Evolutionary conservation across 2,113 vertebrate genomes (phyloP).

Genomic region (Mesitornis unicolor): DNA sequence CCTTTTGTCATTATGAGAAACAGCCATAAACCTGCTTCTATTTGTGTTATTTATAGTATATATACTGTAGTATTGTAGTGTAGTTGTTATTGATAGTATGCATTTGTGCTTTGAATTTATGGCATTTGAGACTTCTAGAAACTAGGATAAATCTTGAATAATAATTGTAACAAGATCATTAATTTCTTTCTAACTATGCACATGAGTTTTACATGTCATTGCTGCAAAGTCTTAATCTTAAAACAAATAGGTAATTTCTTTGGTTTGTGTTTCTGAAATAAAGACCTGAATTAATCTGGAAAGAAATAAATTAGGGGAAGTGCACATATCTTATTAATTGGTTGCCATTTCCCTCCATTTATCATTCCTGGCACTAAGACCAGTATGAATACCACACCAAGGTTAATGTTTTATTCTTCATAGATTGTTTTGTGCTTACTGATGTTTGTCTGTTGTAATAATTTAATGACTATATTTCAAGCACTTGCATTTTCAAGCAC

Average conservation of each 20-base stretch:
- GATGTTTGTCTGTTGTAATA: neutral
- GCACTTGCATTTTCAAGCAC: neutral
- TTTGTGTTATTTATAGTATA: neutral
- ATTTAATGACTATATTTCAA: neutral
- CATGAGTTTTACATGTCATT: neutral
- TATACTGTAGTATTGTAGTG: neutral
- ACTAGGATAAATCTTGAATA: neutral
- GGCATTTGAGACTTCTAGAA: neutral
- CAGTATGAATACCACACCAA: neutral
- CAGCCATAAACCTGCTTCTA: neutral
- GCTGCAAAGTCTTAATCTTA: neutral
- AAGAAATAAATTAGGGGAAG: neutral
- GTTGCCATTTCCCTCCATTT: neutral
- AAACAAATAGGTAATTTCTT: neutral
- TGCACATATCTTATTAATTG: neutral
- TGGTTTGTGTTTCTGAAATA: constrained; percentile 19
- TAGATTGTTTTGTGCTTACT: neutral
- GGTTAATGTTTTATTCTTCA: neutral
- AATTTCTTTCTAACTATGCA: neutral
- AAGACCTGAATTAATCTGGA: neutral
- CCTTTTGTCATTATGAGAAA: neutral
- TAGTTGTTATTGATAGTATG: neutral
- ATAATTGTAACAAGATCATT: neutral
- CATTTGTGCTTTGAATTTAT: neutral
- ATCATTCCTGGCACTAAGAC: neutral